These are phyloP conservation scores for Acrocephalus arundinaceus DNA, from an alignment of 2,113 vertebrate species.

Conservation along the genomic window DNA sequence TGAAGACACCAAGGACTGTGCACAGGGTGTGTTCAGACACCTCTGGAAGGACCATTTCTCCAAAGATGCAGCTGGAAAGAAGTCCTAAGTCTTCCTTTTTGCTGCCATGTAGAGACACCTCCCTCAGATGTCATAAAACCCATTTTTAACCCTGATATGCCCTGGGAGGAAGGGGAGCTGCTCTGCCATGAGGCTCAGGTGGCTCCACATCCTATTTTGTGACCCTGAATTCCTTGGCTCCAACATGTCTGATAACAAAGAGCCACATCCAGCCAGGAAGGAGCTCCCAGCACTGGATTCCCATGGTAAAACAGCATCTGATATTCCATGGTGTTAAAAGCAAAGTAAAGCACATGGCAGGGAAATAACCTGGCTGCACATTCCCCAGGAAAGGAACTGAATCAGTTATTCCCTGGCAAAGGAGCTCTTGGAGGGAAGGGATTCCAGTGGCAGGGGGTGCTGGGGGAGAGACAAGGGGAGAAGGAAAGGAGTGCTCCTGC, in stretches of 20 bases:
- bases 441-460: accelerated
- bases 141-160: not conserved
- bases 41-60: not conserved
- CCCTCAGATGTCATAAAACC: not conserved
- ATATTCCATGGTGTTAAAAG: not conserved
- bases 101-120: not conserved
- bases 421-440: not conserved
- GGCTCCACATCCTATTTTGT: not conserved
- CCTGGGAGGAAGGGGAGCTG: not conserved
- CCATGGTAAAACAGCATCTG: not conserved
- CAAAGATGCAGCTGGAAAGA: not conserved
- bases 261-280: not conserved
- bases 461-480: not conserved
- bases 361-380: not conserved
- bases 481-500: not conserved
- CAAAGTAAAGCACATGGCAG: not conserved
- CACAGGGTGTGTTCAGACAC: not conserved
- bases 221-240: not conserved
- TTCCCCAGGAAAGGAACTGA: not conserved
- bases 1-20: not conserved
- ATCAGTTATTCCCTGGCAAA: not conserved
- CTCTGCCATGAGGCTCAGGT: not conserved
- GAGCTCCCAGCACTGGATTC: not conserved
- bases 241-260: accelerated
- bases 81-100: too few relatives aligned